Percentiles rank a stretch among this genome's conserved stretches.
Evolutionary conservation across 2,888 invertebrate genomes (phyloP).

Genomic region (Ichneumoninae sp.): DNA sequence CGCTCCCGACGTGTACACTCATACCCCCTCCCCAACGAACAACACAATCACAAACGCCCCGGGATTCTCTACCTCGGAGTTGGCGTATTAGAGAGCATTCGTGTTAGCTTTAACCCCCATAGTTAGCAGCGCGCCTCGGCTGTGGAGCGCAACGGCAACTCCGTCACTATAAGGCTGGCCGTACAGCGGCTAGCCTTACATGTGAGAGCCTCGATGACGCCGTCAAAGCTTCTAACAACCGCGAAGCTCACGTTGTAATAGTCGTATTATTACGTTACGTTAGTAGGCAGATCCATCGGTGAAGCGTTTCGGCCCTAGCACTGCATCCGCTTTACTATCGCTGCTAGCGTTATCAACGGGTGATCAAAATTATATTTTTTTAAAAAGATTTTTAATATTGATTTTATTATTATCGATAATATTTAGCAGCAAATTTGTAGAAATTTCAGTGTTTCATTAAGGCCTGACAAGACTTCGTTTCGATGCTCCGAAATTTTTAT

Average conservation of each 20-base stretch:
- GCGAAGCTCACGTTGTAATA: slow-evolving; percentile 18
- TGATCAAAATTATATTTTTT: neutral
- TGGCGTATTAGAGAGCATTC: slow-evolving; percentile 63
- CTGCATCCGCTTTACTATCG: neutral
- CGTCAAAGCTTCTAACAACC: slow-evolving; percentile 28
- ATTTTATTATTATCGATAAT: no score
- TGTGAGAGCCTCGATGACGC: slow-evolving; percentile 48
- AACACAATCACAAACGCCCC: slow-evolving; percentile 63
- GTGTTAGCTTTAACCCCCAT: slow-evolving; percentile 62
- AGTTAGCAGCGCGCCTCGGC: slow-evolving; percentile 23
- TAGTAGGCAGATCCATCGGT: neutral
- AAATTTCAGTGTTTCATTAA: no score
- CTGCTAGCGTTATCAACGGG: neutral
- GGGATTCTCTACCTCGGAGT: slow-evolving; percentile 49
- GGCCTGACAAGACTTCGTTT: no score
- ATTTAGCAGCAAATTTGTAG: no score
- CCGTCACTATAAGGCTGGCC: slow-evolving; percentile 58
- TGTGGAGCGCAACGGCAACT: slow-evolving; percentile 43
- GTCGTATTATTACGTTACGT: neutral
- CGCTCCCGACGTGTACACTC: slow-evolving; percentile 15
- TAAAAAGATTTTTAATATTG: no score
- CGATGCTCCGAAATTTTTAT: no score
- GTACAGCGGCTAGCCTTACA: neutral
- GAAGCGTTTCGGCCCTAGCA: neutral
- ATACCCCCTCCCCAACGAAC: slow-evolving; percentile 43